Evolutionary conservation across 2,888 invertebrate genomes (phyloP), one percentile per base, ranked within the genome.

Genomic region (Limnephilus lunatus): DNA sequence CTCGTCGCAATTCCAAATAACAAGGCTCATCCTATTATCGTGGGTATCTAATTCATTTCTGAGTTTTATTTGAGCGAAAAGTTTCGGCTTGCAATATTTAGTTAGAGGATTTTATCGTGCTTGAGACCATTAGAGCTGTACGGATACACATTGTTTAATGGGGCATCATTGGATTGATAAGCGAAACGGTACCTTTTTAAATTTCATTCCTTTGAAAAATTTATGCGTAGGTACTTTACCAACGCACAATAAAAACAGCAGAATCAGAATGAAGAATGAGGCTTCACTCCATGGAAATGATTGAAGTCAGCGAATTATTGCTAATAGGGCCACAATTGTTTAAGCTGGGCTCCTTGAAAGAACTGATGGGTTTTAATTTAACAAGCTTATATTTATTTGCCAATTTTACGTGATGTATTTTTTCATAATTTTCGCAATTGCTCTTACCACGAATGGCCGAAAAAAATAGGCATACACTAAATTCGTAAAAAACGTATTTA

Each of bases 101-200:
- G 88, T 80, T 89, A 44, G 53, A 35, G 31, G 88, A 89, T n/a
- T 89, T 89, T 89, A 89, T 89, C 81, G 88, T 80, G 80, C 88
- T 81, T 68, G 88, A 35, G 80, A 89, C 68, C 35, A 80, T 89
- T 86, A 86, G n/a, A 81, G 39, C 80, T 89, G 80, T 89, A 80
- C 80, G 88, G 88, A 89, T 89, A 89, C 88, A 89, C 88, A 89
- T 89, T 89, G 88, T 89, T 89, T 32, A 89, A 89, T 89, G 88
- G 88, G 88, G 80, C 88, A 89, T 89, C 80, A 35, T 35, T 31
- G 88, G 88, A 89, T 89, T 89, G 88, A 89, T 89, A 89, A 89
- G 80, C 68, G 81, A 25, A 31, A 80, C 32, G 88, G 80, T 39
- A 89, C 88, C 88, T 89, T 86, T 83, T 89, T 80, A 89, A 89